These are phyloP conservation scores for Aradophagus sp. DNA, from an alignment of 1,140 invertebrate genomes.

Conservation along the genomic window DNA sequence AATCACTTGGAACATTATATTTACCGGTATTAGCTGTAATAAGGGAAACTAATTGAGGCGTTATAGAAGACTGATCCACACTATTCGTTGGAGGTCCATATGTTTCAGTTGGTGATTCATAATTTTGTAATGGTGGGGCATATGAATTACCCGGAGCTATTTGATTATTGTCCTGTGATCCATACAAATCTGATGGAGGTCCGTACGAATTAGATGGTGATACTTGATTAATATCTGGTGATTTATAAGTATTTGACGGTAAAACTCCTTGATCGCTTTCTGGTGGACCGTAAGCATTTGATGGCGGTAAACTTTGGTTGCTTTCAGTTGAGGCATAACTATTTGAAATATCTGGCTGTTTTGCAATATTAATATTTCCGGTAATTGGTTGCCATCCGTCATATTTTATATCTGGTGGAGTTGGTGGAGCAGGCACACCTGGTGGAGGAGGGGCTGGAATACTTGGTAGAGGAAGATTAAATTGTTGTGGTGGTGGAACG, in stretches of 20 bases:
- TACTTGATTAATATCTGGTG: slow-evolving; percentile 8
- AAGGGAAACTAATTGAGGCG: slow-evolving; percentile 37
- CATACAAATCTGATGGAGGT: slow-evolving; percentile 35
- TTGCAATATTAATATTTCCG: slow-evolving; percentile 74
- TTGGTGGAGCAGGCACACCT: slow-evolving; percentile 71
- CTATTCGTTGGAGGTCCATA: slow-evolving; percentile 63
- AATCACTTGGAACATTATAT: slow-evolving; percentile 68
- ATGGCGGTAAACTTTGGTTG: slow-evolving; percentile 5
- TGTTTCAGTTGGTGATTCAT: slow-evolving; percentile 61
- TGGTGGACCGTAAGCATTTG: slow-evolving; percentile 32
- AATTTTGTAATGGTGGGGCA: slow-evolving; percentile 61
- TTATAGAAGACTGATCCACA: slow-evolving; percentile 24
- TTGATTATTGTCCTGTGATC: slow-evolving; percentile 14
- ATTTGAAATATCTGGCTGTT: slow-evolving; percentile 38
- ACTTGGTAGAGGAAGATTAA: slow-evolving; percentile 72
- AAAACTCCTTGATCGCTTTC: slow-evolving; percentile 16
- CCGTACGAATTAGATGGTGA: slow-evolving; percentile 20
- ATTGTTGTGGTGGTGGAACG: slow-evolving; percentile 59
- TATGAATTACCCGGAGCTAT: slow-evolving; percentile 49
- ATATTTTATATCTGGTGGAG: slow-evolving; percentile 81
- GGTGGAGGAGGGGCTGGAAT: slow-evolving; percentile 73
- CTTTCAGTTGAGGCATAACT: slow-evolving; percentile 30
- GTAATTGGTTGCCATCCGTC: slow-evolving; percentile 90
- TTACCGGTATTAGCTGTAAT: slow-evolving; percentile 22
- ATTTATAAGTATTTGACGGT: slow-evolving; percentile 45